phyloP scores from a whole-genome alignment of 2,113 vertebrate genomes.

The Empidonax traillii region DNA sequence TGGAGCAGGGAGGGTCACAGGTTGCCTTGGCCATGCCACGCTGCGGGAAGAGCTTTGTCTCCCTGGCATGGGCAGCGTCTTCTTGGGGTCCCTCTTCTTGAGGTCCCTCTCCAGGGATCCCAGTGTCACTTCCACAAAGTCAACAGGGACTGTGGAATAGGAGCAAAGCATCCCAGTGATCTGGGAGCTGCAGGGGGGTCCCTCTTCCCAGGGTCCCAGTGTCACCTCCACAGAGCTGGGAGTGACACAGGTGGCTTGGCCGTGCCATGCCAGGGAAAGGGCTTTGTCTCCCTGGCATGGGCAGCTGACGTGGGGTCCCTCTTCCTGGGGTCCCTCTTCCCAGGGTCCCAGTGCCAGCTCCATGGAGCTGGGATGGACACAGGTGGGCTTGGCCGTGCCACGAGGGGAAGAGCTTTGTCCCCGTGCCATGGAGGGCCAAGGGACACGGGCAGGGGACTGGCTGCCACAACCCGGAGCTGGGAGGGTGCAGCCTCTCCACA shows the following conservation, averaged over 20 bases:
- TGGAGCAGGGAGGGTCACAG: accelerated
- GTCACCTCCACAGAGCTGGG: background rate
- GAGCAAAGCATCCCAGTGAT: background rate
- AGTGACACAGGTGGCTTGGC: background rate
- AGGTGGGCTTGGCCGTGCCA: background rate
- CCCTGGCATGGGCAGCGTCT: background rate
- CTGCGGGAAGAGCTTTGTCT: background rate
- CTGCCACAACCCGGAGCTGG: background rate
- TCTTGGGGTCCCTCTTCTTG: accelerated
- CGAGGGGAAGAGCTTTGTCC: background rate
- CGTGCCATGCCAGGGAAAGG: accelerated
- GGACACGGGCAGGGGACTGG: background rate
- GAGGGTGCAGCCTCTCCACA: background rate
- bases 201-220: accelerated
- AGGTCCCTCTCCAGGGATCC: background rate
- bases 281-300: background rate
- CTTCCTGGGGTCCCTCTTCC: too few relatives aligned
- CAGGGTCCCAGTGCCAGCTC: background rate
- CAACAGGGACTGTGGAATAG: background rate
- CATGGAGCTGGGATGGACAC: accelerated
- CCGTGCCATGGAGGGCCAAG: accelerated
- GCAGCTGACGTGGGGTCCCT: background rate
- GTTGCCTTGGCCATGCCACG: accelerated
- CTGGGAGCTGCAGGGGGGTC: background rate
- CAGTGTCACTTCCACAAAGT: background rate